Conservation (phyloP, 1,140 invertebrate species). For the Portunus trituberculatus region DNA sequence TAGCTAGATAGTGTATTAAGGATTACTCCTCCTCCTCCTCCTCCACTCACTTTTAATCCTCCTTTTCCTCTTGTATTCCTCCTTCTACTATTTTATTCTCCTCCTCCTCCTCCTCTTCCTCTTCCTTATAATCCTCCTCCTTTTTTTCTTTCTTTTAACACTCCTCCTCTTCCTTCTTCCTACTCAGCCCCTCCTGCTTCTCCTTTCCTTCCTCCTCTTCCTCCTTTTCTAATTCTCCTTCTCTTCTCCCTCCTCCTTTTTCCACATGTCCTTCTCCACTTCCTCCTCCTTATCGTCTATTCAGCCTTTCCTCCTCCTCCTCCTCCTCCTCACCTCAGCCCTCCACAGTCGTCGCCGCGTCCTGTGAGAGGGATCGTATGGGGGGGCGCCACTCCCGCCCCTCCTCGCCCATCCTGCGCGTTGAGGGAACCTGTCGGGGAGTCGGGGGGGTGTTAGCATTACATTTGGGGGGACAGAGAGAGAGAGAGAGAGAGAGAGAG, state of each 20-base stretch:
- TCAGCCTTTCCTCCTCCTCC: neutral
- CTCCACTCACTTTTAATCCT: no score
- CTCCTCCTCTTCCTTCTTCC: no score
- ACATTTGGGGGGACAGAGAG: no score
- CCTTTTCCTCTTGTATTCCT: no score
- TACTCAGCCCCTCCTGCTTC: neutral
- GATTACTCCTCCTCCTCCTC: no score
- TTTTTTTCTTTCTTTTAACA: neutral
- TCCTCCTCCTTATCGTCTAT: neutral
- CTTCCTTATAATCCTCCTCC: neutral
- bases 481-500: no score
- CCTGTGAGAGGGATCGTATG: neutral
- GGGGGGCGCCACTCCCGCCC: conserved; percentile 1
- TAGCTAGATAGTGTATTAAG: no score
- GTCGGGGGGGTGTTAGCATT: no score
- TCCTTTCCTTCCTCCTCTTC: neutral
- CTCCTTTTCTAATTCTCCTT: neutral
- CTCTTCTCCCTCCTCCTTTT: neutral
- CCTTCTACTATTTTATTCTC: no score
- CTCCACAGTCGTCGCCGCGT: neutral
- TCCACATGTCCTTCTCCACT: neutral
- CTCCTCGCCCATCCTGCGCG: neutral
- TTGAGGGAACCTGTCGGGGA: neutral
- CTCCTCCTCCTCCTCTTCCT: neutral
- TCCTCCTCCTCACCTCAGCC: neutral